These are phyloP conservation scores for Micromys minutus DNA, from an alignment of 2,113 vertebrate species.

Conservation along the genomic window DNA sequence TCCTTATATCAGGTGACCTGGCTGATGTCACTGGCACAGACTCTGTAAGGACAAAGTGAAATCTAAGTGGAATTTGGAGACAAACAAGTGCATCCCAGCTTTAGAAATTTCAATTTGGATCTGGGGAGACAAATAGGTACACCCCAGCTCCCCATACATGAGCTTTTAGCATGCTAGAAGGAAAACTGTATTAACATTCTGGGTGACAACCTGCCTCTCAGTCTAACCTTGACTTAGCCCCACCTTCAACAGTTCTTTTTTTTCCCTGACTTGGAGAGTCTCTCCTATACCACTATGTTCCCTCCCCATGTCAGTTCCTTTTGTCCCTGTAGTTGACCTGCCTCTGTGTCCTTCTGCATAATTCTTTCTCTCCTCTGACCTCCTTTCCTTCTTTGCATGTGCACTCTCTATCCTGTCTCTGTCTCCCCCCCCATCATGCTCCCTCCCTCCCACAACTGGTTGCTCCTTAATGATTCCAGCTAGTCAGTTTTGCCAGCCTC, in stretches of 20 bases:
- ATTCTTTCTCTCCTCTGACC: too few relatives aligned
- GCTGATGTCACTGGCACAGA: neutral
- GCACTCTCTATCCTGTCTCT: neutral
- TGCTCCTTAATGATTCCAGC: neutral
- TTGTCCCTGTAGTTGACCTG: too few relatives aligned
- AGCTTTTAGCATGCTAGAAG: neutral
- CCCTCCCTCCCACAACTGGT: neutral
- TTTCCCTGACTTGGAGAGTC: neutral
- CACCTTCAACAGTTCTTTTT: neutral
- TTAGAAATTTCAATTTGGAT: neutral
- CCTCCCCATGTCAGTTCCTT: neutral
- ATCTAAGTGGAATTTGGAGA: neutral
- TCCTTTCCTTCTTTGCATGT: neutral
- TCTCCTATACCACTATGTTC: fast-evolving
- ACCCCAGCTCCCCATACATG: neutral
- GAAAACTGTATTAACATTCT: neutral
- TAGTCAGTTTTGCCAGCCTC: slow-evolving; percentile 67
- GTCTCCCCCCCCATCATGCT: neutral
- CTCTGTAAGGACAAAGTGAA: neutral
- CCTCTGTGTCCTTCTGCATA: neutral
- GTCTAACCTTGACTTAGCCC: neutral
- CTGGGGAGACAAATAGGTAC: neutral
- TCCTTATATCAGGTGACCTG: neutral
- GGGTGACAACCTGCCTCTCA: fast-evolving
- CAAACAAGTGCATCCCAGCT: neutral